Conservation (phyloP, 1,140 invertebrate species). For the Bombus confusus region DNA sequence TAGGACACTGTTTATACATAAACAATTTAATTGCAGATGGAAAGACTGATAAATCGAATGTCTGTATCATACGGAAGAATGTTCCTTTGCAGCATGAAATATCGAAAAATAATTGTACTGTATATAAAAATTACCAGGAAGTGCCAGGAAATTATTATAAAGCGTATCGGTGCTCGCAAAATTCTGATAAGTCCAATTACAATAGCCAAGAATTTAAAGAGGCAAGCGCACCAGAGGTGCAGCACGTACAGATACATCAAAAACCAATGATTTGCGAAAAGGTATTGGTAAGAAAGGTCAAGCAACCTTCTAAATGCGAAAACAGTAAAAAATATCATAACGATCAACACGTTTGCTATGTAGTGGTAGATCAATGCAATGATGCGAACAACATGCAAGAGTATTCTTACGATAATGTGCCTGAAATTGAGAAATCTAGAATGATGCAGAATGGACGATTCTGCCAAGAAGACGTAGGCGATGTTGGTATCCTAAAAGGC, state of each 20-base stretch:
- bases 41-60: background rate
- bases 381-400: background rate
- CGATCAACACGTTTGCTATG: constrained; percentile 8
- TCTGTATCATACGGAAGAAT: background rate
- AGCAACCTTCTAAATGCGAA: background rate
- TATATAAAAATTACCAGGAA: constrained; percentile 2
- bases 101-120: background rate
- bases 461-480: background rate
- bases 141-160: background rate
- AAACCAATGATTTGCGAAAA: constrained; percentile 7
- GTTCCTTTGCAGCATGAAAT: background rate
- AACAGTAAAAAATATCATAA: background rate
- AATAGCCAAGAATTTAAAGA: constrained; percentile 7
- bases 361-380: constrained; percentile 7
- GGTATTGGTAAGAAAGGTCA: background rate
- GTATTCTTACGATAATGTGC: background rate
- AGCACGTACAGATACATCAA: background rate
- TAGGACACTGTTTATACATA: background rate
- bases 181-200: background rate
- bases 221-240: background rate
- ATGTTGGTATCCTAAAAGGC: constrained; percentile 15
- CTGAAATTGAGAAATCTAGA: background rate
- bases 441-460: background rate
- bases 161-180: background rate
- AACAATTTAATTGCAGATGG: background rate